Base-by-base conservation (phyloP, 2,888 invertebrate genomes). In the Xestia xanthographa region DNA sequence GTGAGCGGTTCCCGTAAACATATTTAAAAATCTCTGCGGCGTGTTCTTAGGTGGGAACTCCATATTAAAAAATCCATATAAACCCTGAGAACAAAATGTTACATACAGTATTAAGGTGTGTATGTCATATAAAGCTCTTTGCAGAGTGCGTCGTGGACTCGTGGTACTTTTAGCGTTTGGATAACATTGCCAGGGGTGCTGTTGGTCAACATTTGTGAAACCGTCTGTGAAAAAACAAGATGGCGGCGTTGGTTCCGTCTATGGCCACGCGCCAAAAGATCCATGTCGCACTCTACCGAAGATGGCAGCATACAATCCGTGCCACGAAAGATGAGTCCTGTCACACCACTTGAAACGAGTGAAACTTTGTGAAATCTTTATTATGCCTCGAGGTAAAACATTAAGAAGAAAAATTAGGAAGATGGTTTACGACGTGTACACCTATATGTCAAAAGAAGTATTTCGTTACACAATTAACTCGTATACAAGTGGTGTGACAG, bases 1-100 rank as follows among this genome's bases (percentile, higher is more conserved):
- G 14, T 20, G 4, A n/a, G 71, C 1, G 20, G 34, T 63, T 2
- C 67, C 53, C 4, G 66, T 71, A 0, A 60, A 0, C 20, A 76
- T 0, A 14, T 12, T 22, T n/a, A 22, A 0, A 0, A 77, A 17
- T 14, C 5, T 4, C 26, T 22, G 12, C 11, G 89, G 90, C 0
- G 84, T 60, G 60, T 85, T 80, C 20, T 86, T 87, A 0, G 90
- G 87, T 22, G 87, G 87, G 0, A 90, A 69, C 20, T 83, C 84
- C n/a, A 89, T 29, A 29, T 89, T 86, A 48, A 34, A 79, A 9
- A 88, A 22, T 9, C 67, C 56, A 22, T 87, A 83, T 8, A 12
- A 9, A 11, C 83, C 88, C 90, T 90, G 83, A 34, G 82, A 89
- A 66, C 5, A 12, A 68, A 80, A 65, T n/a, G 12, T 29, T 43